Base-by-base conservation (phyloP, 2,113 vertebrate species). In the Sterrhoptilus dennistouni region DNA sequence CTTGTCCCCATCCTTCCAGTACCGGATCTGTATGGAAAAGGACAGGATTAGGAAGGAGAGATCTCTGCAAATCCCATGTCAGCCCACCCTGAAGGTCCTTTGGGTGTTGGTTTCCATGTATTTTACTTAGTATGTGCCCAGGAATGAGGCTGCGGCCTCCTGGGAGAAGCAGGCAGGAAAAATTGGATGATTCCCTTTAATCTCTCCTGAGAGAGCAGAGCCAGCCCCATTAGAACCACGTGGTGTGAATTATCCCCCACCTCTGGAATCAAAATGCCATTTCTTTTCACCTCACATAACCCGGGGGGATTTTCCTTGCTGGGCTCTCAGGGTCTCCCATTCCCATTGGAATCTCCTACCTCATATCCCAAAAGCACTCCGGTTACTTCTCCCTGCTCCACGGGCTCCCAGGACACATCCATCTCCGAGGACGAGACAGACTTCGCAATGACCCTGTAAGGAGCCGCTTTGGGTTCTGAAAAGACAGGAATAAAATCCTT, bases 1-100 rank as follows among this genome's bases (percentile, higher is more conserved):
- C 38, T 99, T 98, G 81, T 99, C 99, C 4, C 99, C 99, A 0
- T 98, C 98, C 88, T 99, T 98, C 99, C 99, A 99, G 97, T 99
- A 99, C 14, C 99, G 98, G 90, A 99, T 99, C 99, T 99, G 92
- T 45, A 24, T 0, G 29, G 63, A 27, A 14, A 45, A 81, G 33
- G 17, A 25, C 18, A 2, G 2, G 1, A 12, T 33, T 47, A 42
- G 65, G 27, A 15, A 38, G 49, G 50, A 18, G 5, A 14, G 33
- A 36, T 8, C 44, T 8, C 44, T 74, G 57, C 31, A 22, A 7
- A 25, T 29, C 24, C 63, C 25, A 11, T 3, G 1, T 35, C 31
- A 2, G 49, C 64, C 33, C 44, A 4, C 14, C 70, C 66, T 27
- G 57, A 18, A 45, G 17, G 29, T 12, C 4, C 17, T 38, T 18